Base-by-base conservation (phyloP, 2,888 invertebrate species). In the Drosophila mimetica region DNA sequence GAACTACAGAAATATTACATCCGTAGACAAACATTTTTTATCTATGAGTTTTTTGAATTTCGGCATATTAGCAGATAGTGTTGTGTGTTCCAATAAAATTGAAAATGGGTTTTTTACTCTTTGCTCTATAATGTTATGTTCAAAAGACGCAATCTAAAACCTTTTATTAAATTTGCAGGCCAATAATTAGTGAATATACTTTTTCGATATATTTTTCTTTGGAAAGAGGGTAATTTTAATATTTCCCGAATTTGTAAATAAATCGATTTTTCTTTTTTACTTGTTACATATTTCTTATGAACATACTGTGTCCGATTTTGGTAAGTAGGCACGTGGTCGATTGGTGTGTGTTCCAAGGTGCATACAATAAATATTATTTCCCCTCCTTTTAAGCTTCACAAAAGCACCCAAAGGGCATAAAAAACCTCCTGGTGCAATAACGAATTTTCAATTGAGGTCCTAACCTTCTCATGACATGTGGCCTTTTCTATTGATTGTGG, bases 401-500 rank as follows among this genome's bases (percentile, higher is more conserved):
- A 46, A 46, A 30, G n/a, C 20, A 28, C 18, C 16, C 30, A 30
- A 46, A 30, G 16, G 16, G 30, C 46, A 30, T 30, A 30, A 46
- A 46, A 46, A 46, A 30, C 18, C 14, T 30, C 16, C 16, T 30
- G 16, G 46, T 46, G 46, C 54, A 42, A 44, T 48, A 70, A 57
- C 53, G 69, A 54, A 59, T 54, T 61, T 60, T 32, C 41, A 52
- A 71, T 64, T 58, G 57, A 51, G 55, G 67, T 69, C 61, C 55
- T 44, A 66, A 25, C 42, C 52, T 37, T 37, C 55, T 16, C 28
- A 20, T 44, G 44, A 42, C 42, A 25, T 55, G 48, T 37, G 55
- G 36, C 5, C 18, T 65, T 61, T 60, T 60, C 69, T 75, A 75
- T 78, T 54, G 76, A 70, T 73, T 69, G 51, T 28, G 22, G 53